Evolutionary conservation across 2,113 vertebrate species (phyloP).

Genomic region (Hippocampus mohnikei): DNA sequence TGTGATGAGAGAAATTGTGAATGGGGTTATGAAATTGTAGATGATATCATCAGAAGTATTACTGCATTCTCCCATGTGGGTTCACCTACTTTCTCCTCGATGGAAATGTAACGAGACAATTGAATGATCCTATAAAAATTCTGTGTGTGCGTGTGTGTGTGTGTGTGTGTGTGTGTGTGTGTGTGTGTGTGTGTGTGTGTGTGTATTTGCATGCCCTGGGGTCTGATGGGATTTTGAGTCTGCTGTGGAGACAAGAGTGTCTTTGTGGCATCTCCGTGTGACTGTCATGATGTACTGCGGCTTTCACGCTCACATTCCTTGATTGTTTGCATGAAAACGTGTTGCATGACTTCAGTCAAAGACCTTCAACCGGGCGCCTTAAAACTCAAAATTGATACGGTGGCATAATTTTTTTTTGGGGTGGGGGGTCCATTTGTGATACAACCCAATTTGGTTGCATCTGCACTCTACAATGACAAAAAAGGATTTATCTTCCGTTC

Average conservation of each 20-base stretch:
- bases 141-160: not conserved
- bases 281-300: constrained; percentile 58
- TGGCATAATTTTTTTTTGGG: not conserved
- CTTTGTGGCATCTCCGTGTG: constrained; percentile 64
- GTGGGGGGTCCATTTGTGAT: not conserved
- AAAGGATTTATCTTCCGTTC: not conserved
- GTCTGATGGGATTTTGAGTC: constrained; percentile 37
- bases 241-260: constrained; percentile 17
- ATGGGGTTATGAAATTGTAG: not conserved
- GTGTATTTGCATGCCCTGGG: not conserved
- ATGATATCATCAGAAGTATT: not conserved
- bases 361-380: not conserved
- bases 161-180: too few species aligned
- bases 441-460: not conserved
- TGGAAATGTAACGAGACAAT: not conserved
- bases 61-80: not conserved
- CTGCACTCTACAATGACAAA: not conserved
- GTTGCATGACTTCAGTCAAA: not conserved
- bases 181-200: not conserved
- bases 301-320: constrained; percentile 45
- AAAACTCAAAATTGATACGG: not conserved
- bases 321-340: not conserved
- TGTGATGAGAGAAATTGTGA: not conserved
- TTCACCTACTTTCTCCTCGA: not conserved
- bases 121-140: not conserved